A percentile compares a stretch with the other conserved stretches of the same genome.
These are phyloP conservation scores for Cydia strobilella DNA, from an alignment of 1,140 invertebrate genomes.

Conservation along the genomic window DNA sequence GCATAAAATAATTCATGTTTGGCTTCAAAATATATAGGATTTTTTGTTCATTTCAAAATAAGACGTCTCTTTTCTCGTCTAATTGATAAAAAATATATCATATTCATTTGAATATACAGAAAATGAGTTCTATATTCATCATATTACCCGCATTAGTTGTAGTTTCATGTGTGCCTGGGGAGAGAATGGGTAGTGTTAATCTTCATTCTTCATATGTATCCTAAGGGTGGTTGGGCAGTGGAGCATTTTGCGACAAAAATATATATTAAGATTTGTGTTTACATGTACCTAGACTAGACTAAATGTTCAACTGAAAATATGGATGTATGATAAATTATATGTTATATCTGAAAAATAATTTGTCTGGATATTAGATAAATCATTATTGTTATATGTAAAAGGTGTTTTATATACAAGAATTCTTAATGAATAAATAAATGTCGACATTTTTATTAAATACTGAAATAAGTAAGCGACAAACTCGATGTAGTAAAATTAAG, in stretches of 20 bases:
- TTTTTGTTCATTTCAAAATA: no score
- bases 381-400: no score
- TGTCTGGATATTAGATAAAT: no score
- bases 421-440: no score
- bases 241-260: neutral
- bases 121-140: slow-evolving; percentile 25
- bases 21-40: no score
- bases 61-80: no score
- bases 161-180: slow-evolving; percentile 3
- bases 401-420: no score
- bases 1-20: no score
- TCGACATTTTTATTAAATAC: no score
- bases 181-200: neutral
- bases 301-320: neutral
- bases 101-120: slow-evolving; percentile 2
- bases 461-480: no score
- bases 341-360: neutral
- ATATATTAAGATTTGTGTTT: neutral
- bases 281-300: neutral
- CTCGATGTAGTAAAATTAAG: no score
- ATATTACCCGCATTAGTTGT: slow-evolving; percentile 18
- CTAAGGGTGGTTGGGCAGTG: slow-evolving; percentile 7
- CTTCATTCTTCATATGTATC: slow-evolving; percentile 11
- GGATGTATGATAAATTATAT: neutral
- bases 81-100: no score